These are phyloP conservation scores for Pandemis cinnamomeana DNA, from an alignment of 2,888 invertebrate genomes.

Conservation along the genomic window DNA sequence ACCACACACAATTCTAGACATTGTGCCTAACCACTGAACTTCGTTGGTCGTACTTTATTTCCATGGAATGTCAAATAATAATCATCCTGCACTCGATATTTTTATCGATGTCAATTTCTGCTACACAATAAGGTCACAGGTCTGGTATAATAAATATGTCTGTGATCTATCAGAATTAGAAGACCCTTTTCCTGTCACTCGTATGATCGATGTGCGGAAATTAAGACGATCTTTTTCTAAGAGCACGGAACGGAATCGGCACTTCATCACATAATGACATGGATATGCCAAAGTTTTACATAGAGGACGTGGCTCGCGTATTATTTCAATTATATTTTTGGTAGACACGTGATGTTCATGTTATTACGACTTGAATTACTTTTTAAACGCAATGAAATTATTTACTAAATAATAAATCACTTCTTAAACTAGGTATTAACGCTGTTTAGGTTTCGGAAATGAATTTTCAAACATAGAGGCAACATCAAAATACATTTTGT, in stretches of 20 bases:
- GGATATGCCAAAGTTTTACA: conserved; percentile 35
- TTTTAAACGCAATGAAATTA: too few relatives aligned
- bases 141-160: conserved; percentile 74
- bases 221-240: conserved; percentile 82
- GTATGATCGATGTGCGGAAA: conserved; percentile 83
- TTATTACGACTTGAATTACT: too few relatives aligned
- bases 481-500: too few relatives aligned
- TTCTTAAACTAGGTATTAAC: too few relatives aligned
- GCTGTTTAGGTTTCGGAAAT: too few relatives aligned
- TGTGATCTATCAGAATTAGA: conserved; percentile 82
- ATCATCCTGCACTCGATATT: neutral
- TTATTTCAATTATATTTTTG: conserved; percentile 1
- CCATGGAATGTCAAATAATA: neutral
- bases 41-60: neutral
- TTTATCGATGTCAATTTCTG: conserved; percentile 5
- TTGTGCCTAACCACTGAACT: neutral
- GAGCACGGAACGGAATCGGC: conserved; percentile 65
- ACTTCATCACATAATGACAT: conserved; percentile 56
- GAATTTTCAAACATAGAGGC: too few relatives aligned
- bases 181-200: conserved; percentile 77
- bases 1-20: neutral
- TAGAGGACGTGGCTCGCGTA: neutral
- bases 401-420: too few relatives aligned
- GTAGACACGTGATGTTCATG: neutral
- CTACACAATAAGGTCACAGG: conserved; percentile 61